Evolutionary conservation across 2,113 vertebrate species (phyloP), one percentile per base, ranked within the genome.

Genomic region (Ptilorrhoa leucosticta): DNA sequence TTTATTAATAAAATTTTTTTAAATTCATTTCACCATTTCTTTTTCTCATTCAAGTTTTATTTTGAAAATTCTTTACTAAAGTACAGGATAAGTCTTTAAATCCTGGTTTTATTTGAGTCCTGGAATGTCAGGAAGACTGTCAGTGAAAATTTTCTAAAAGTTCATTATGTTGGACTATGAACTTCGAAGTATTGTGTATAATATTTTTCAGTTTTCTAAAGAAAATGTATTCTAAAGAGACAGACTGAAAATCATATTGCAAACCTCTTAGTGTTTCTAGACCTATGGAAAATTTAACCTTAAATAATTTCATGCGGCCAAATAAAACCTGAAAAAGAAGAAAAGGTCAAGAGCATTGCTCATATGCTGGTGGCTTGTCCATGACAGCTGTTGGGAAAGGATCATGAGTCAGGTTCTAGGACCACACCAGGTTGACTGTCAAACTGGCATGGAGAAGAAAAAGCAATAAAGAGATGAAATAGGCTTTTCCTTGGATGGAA

Each of bases 11-110:
- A 39, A 8, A 11, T 50, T 53, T 44, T 64, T 83, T 70, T 13
- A 0, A 87, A 54, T 53, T 69, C 1, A 20, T 30, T n/a, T 69
- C n/a, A 39, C 8, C 0, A 0, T 35, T 64, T 66, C 35, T 83
- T 84, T 33, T 53, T 39, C 22, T 44, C 7, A 47, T 27, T 18
- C 2, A 35, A 54, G 1, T 64, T 73, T 44, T 39, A 39, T 68
- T 77, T 63, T 27, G 27, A 82, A 91, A 69, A 35, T 50, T 33
- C 1, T 42, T 51, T 58, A 17, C 8, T 33, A 26, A 60, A 92
- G 56, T 1, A 61, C 30, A 48, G 2, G 7, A 15, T 33, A 76
- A 56, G 18, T 8, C 21, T 71, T 71, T 28, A 63, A 63, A 68
- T 53, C 10, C 7, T 71, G 15, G 0, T 56, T 79, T 79, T 61